Evolutionary conservation across 2,888 invertebrate genomes (phyloP).

Genomic region (Neria commutata): DNA sequence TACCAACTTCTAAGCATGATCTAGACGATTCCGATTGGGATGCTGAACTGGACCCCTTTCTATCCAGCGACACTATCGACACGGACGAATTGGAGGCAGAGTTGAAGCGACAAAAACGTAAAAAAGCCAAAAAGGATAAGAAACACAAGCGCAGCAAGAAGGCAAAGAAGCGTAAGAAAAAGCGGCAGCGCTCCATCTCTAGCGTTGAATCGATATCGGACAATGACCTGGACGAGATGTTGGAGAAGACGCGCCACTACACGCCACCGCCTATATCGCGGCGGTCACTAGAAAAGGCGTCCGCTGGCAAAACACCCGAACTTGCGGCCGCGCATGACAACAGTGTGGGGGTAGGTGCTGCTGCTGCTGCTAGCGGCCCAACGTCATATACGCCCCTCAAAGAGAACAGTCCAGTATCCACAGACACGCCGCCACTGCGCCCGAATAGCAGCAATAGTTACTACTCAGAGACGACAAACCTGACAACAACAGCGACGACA

Average conservation of each 20-base stretch:
- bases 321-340: conserved; percentile 39
- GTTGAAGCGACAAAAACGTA: conserved; percentile 66
- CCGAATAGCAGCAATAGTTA: conserved; percentile 51
- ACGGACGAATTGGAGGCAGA: conserved; percentile 65
- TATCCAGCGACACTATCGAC: conserved; percentile 50
- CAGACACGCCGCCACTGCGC: conserved; percentile 58
- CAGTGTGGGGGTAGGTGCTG: neutral
- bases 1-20: neutral
- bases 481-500: too few relatives aligned
- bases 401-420: conserved; percentile 56
- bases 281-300: conserved; percentile 24
- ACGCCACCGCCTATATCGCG: conserved; percentile 53
- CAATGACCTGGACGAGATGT: conserved; percentile 60
- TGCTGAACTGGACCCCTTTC: conserved; percentile 40
- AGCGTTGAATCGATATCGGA: conserved; percentile 72
- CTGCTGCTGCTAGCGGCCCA: conserved; percentile 31
- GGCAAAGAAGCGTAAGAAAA: conserved; percentile 71
- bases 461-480: conserved; percentile 50
- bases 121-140: conserved; percentile 61
- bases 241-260: conserved; percentile 47
- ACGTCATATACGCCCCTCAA: conserved; percentile 47
- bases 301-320: conserved; percentile 39
- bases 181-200: conserved; percentile 71
- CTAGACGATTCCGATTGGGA: conserved; percentile 52
- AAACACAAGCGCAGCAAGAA: conserved; percentile 80